Evolutionary conservation across 2,888 invertebrate genomes (phyloP), one percentile per base, ranked within the genome.

Genomic region (Minunthozetes semirufus): DNA sequence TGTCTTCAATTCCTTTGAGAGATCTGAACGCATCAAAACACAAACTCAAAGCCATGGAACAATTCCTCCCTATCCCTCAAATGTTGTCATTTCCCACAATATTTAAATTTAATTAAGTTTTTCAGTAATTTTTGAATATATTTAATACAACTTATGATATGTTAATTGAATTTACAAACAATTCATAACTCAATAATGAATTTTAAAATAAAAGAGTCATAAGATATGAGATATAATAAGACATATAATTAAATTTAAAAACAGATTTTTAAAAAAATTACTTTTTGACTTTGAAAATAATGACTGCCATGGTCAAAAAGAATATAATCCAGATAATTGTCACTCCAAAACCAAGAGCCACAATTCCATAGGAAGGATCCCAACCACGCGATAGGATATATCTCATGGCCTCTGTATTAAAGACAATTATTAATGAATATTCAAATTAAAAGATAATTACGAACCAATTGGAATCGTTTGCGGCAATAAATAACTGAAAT

Each of bases 381-480:
- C 89, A 88, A 0, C 93, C 93, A 81, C 90, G 89, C 76, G 89
- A 88, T 80, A 92, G 86, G 74, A 93, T 86, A 79, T 88, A 89
- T 76, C 94, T 85, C 74, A 93, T 85, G 0, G 76, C 56, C 59
- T 75, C 68, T 68, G 46, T 22, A 15, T 5, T 19, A n/a, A 11
- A 66, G 1, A 9, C 33, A 27, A 61, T 25, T 25, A 63, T 22
- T 17, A 6, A 3, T 46, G 13, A 22, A 4, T 11, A 46, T 46
- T 68, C 19, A 46, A 68, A 68, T 9, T 29, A 22, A 68, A 38
- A 42, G 22, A n/a, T 6, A 5, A 66, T 9, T 22, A 22, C 68
- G 6, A 88, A 77, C 88, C 87, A 0, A 90, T 88, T 0, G 93
- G 89, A 72, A 91, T 83, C 0, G 94, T 94, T 81, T 92, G 90